Evolutionary conservation across 2,797 vertebrate species (phyloP), one percentile per base, ranked within the genome.

Genomic region (Sarcophilus harrisii): DNA sequence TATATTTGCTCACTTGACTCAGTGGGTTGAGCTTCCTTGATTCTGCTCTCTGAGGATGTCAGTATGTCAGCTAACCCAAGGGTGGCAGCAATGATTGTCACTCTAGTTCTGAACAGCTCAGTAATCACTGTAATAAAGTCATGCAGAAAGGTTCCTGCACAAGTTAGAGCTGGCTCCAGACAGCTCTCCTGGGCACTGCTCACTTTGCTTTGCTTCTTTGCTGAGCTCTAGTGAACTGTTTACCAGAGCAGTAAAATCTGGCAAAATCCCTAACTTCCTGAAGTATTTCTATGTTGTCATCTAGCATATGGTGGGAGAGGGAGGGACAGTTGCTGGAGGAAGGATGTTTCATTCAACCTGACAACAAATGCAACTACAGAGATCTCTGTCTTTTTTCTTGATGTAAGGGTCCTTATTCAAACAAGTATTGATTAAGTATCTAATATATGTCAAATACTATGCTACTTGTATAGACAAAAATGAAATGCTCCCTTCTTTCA

Each of bases 11-110:
- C 92, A 54, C 30, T 89, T 91, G 60, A 27, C 12, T 49, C 38
- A 45, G 57, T 0, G 6, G 66, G 57, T 87, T 91, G 1, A 6
- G 90, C 28, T 30, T 38, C 58, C 95, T 62, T 27, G 11, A 4
- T 9, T n/a, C 93, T 55, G n/a, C n/a, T 57, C 45, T 87, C 60
- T 45, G 92, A 62, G 0, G 27, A 18, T 5, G 92, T 96, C 92
- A 90, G 27, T 95, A 57, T 96, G 96, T 95, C 96, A 97, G 94
- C 96, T 96, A 96, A 97, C 93, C 55, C 5, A 66, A 97, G 93
- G 94, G 81, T 91, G 93, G 73, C 0, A 0, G 73, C 3, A 6
- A 94, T 96, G 96, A 97, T 97, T 95, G 91, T 92, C 92, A 92
- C 58, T 54, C 93, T 97, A 94, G 54, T 58, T 55, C 96, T 66